Conservation (phyloP, 2,797 vertebrate genomes). For the Etheostoma perlongum region DNA sequence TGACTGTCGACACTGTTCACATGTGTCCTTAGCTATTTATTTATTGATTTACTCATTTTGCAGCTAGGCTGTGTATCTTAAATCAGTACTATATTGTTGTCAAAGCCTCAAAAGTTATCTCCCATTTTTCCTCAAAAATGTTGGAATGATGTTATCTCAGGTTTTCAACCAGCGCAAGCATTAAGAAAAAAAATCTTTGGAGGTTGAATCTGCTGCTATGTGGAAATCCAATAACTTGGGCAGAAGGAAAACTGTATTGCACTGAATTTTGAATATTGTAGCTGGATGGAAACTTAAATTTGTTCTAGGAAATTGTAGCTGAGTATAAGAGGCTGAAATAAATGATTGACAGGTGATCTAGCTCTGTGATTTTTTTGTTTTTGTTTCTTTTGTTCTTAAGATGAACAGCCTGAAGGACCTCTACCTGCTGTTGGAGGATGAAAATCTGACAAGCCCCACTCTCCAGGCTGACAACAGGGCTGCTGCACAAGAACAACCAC, state of each 20-base stretch:
- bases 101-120: not conserved
- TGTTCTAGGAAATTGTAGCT: too few relatives aligned
- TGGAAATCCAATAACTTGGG: not conserved
- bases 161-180: not conserved
- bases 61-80: not conserved
- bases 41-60: not conserved
- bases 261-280: not conserved
- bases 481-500: conserved; percentile 84
- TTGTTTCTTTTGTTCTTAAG: conserved; percentile 72
- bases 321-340: not conserved
- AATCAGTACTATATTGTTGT: not conserved
- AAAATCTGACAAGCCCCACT: conserved; percentile 85
- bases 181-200: not conserved
- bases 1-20: not conserved
- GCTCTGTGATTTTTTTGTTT: conserved; percentile 21
- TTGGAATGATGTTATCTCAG: not conserved
- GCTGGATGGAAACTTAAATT: not conserved
- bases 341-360: conserved; percentile 8
- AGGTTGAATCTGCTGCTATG: not conserved
- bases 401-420: conserved; percentile 97
- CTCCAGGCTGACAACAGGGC: conserved; percentile 89
- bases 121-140: not conserved
- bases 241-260: not conserved
- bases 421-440: conserved; percentile 93
- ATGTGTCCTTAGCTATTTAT: not conserved